Evolutionary conservation across 2,113 vertebrate genomes (phyloP).

Genomic region (Caranx ignobilis): DNA sequence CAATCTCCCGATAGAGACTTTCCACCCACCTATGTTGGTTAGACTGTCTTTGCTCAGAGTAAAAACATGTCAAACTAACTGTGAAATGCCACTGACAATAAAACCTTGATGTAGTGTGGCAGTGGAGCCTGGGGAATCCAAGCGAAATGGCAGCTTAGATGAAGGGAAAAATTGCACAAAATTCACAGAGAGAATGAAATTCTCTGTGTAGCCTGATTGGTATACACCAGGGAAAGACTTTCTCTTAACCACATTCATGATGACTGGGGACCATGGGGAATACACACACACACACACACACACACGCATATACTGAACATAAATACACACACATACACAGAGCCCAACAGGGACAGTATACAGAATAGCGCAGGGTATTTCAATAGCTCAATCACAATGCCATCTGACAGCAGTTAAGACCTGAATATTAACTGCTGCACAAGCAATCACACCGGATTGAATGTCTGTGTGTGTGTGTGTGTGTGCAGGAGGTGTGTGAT

Average conservation of each 20-base stretch:
- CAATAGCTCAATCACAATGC: conserved; percentile 60
- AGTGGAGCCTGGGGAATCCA: conserved; percentile 39
- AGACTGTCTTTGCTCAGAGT: conserved; percentile 23
- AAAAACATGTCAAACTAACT: conserved; percentile 49
- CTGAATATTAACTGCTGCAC: conserved; percentile 55
- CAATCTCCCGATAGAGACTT: not conserved
- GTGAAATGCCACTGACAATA: conserved; percentile 45
- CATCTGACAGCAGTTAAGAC: conserved; percentile 57
- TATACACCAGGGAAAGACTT: conserved; percentile 55
- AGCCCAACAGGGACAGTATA: not conserved
- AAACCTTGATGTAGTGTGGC: conserved; percentile 42
- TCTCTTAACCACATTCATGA: conserved; percentile 61
- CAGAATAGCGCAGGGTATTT: conserved; percentile 50
- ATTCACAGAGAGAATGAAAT: conserved; percentile 46
- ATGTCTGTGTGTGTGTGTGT: not conserved
- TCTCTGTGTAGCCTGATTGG: conserved; percentile 56
- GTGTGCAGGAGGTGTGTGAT: conserved; percentile 15
- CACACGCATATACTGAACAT: not conserved
- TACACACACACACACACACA: conserved; percentile 22
- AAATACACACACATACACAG: conserved; percentile 3
- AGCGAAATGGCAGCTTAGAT: conserved; percentile 64
- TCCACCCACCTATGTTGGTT: conserved; percentile 6
- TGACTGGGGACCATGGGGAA: conserved; percentile 44
- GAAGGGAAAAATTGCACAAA: conserved; percentile 66
- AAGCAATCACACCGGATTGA: conserved; percentile 33